A percentile compares a stretch with the other conserved stretches of the same genome.
These are phyloP conservation scores for Pipistrellus pygmaeus DNA, from an alignment of 2,797 vertebrate species.

Conservation along the genomic window DNA sequence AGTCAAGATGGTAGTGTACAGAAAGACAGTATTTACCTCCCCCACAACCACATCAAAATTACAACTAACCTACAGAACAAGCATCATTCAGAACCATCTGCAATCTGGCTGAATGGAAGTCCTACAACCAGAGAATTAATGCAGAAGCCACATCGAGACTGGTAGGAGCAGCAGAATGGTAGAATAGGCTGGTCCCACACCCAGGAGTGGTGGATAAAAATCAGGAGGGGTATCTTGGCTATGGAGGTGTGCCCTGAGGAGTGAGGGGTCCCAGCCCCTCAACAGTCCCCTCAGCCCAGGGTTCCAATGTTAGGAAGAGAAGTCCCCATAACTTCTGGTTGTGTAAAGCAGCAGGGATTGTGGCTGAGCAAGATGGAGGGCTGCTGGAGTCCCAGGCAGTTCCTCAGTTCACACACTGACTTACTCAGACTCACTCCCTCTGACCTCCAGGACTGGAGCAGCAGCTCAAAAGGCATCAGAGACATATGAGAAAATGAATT, in stretches of 20 bases:
- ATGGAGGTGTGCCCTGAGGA: not conserved
- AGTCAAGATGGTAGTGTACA: not conserved
- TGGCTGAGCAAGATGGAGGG: not conserved
- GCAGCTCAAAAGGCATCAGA: not conserved
- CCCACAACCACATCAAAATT: not conserved
- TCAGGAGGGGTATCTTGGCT: not conserved
- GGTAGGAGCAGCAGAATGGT: not conserved
- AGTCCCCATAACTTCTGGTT: not conserved
- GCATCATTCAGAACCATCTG: not conserved
- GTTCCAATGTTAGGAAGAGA: not conserved
- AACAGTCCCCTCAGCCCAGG: not conserved
- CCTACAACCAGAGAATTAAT: not conserved
- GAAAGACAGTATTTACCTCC: not conserved
- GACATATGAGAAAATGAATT: not conserved
- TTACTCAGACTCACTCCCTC: not conserved
- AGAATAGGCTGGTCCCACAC: not conserved
- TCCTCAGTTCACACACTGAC: not conserved
- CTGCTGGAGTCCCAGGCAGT: not conserved
- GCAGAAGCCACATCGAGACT: not conserved
- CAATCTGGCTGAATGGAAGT: not conserved
- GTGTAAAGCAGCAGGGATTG: not conserved
- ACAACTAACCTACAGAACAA: not conserved
- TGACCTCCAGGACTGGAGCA: not conserved
- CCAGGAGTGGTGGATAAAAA: not conserved
- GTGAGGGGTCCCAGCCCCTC: not conserved